Evolutionary conservation across 92 coral and sea anemone genomes (phyloP), one percentile per base, ranked within the genome.

Genomic region (Parazoanthus atlanticus): DNA sequence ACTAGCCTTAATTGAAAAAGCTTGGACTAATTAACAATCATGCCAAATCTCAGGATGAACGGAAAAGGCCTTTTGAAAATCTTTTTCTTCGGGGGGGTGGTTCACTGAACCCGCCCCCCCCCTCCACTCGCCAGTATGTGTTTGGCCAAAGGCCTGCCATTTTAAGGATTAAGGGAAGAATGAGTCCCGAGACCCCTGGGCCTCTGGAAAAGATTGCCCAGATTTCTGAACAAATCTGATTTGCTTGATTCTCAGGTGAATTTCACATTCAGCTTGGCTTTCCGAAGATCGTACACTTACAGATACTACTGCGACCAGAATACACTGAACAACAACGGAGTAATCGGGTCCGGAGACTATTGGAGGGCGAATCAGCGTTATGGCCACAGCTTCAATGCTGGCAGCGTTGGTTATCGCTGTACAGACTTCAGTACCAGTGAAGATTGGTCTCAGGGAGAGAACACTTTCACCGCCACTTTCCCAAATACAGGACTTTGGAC

Each of bases 381-480:
- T 52, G 81, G 92, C 41, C 17, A 56, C 32, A n/a, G 47, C 12
- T 12, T 1, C 6, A 47, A n/a, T 34, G 73, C 81, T 43, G 77
- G 78, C 23, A 77, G 74, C 54, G 71, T 89, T 12, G 82, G 90
- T 15, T 77, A 80, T 52, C 88, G 6, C 26, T 92, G 94, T 76
- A 92, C 94, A 29, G 92, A 89, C 76, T 89, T 52, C 73, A 92
- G 94, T 56, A 69, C 52, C 2, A 31, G 29, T 17, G 94, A 92
- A 67, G 94, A 92, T 71, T 92, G 94, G 94, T 86, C 94, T 9
- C 78, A 80, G 85, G 94, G 94, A 3, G 92, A 88, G 61, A 91
- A 91, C 47, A 87, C 61, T 28, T 91, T 91, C 49, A 83, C 74
- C 11, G 74, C 81, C 58, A 46, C 64, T 9, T 88, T 91, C 49